These are phyloP conservation scores for Harpegnathos saltator DNA, from an alignment of 1,140 invertebrate genomes.

Conservation along the genomic window DNA sequence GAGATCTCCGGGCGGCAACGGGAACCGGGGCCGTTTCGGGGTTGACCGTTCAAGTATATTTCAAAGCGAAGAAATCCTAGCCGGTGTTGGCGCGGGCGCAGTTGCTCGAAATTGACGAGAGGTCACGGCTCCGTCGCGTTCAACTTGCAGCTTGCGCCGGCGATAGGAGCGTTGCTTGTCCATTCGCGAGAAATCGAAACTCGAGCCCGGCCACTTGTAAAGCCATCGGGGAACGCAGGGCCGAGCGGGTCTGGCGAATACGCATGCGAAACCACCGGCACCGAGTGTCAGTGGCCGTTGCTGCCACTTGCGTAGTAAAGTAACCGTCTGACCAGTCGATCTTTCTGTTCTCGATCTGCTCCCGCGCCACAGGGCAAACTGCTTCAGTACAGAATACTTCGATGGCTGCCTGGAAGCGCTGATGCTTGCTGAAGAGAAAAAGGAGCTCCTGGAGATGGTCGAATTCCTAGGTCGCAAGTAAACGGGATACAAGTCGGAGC, in stretches of 20 bases:
- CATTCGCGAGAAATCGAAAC: neutral
- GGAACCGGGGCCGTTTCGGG: too few species aligned
- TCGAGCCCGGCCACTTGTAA: neutral
- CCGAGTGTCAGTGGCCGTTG: neutral
- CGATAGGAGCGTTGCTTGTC: too few species aligned
- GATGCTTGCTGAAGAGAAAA: slow-evolving; percentile 87
- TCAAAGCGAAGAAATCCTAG: too few species aligned
- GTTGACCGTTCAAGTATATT: too few species aligned
- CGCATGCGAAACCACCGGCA: neutral
- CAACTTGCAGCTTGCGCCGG: too few species aligned
- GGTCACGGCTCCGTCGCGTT: too few species aligned
- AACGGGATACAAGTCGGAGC: slow-evolving; percentile 65
- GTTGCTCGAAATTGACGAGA: too few species aligned
- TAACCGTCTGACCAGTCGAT: neutral
- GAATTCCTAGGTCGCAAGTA: slow-evolving; percentile 87
- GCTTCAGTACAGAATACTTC: slow-evolving; percentile 89
- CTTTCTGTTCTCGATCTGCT: slow-evolving; percentile 18
- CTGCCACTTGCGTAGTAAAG: neutral
- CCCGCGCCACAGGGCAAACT: slow-evolving; percentile 86
- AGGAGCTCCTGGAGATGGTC: slow-evolving; percentile 88
- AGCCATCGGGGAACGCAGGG: neutral
- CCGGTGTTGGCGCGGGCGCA: too few species aligned
- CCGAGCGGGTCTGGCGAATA: slow-evolving; percentile 21
- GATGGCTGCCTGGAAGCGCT: slow-evolving; percentile 88
- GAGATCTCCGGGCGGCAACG: too few species aligned